Conservation (phyloP, 2,797 vertebrate species). For the Nothura maculosa region DNA sequence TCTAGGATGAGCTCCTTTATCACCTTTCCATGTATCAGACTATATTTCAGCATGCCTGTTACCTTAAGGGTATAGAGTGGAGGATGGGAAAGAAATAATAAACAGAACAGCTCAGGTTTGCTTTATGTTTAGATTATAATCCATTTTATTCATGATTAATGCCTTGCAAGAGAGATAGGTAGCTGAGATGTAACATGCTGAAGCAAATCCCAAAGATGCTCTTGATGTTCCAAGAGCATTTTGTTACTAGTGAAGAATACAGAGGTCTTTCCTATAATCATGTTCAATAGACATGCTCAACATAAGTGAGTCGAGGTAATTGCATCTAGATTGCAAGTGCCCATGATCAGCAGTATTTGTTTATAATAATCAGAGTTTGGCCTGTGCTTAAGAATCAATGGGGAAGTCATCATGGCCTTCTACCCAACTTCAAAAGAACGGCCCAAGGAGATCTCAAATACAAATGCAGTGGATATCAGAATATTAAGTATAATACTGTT, state of each 20-base stretch:
- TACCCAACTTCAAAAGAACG: not conserved
- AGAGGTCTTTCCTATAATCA: not conserved
- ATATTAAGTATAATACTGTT: slow-evolving; percentile 55
- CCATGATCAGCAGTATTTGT: slow-evolving; percentile 10
- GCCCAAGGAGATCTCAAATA: slow-evolving; percentile 50
- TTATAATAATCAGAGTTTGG: not conserved
- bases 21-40: not conserved
- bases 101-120: slow-evolving; percentile 3
- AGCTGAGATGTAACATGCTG: not conserved
- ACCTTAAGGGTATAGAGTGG: not conserved
- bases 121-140: not conserved
- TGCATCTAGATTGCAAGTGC: not conserved
- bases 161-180: not conserved
- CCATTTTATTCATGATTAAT: not conserved
- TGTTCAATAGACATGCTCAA: not conserved
- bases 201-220: not conserved
- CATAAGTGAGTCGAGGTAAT: slow-evolving; percentile 25
- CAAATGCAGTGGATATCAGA: slow-evolving; percentile 27
- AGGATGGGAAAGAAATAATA: not conserved
- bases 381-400: not conserved
- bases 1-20: too few species aligned
- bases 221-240: not conserved
- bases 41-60: not conserved
- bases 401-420: not conserved
- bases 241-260: not conserved